These are phyloP conservation scores for Anolis sagrei DNA, from an alignment of 2,113 vertebrate genomes.

Conservation along the genomic window DNA sequence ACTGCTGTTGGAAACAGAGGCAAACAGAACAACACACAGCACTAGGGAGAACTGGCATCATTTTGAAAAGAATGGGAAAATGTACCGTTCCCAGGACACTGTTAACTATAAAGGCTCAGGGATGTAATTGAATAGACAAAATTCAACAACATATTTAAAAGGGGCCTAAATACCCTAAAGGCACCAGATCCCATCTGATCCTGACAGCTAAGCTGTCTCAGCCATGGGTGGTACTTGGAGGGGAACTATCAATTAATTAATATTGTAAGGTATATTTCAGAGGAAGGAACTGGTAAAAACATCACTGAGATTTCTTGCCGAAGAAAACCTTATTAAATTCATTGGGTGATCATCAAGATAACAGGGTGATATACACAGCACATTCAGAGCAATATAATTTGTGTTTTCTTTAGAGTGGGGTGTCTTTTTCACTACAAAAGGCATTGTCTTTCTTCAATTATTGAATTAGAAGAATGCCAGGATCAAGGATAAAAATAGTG, in stretches of 20 bases:
- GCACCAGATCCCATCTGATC: too few species aligned
- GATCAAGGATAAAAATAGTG: not conserved
- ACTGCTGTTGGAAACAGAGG: slow-evolving; percentile 13
- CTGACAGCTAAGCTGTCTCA: too few species aligned
- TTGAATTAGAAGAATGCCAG: not conserved
- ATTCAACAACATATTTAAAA: not conserved
- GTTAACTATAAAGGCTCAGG: not conserved
- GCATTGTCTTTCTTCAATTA: not conserved
- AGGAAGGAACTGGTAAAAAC: too few species aligned
- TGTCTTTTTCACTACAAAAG: not conserved
- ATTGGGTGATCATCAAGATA: too few species aligned
- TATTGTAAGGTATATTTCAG: too few species aligned
- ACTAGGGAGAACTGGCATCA: not conserved
- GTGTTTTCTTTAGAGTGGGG: not conserved
- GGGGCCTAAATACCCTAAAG: too few species aligned
- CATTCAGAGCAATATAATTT: not conserved
- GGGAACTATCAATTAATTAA: too few species aligned
- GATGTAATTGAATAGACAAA: not conserved
- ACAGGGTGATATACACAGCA: too few species aligned
- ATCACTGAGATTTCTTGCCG: too few species aligned
- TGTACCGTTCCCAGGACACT: not conserved
- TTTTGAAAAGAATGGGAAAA: not conserved
- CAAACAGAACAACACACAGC: not conserved
- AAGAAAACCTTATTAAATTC: too few species aligned
- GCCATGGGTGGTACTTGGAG: too few species aligned